These are phyloP conservation scores for Manis pentadactyla DNA, from an alignment of 2,797 vertebrate genomes.

Conservation along the genomic window DNA sequence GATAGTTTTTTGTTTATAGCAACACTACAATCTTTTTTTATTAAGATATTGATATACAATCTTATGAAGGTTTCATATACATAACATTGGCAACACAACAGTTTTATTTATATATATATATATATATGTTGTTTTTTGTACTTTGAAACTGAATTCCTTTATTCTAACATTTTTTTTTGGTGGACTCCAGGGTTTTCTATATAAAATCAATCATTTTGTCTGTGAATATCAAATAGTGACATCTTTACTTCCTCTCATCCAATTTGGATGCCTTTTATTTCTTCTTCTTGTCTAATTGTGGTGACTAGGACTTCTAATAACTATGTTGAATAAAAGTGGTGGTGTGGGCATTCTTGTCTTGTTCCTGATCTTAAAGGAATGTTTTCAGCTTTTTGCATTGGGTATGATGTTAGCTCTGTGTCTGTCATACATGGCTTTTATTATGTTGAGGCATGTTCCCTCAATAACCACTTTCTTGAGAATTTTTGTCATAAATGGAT, in stretches of 20 bases:
- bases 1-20: too few species aligned
- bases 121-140: too few species aligned
- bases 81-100: too few species aligned
- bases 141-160: not conserved
- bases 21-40: too few species aligned
- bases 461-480: not conserved
- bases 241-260: not conserved
- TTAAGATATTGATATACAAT: too few species aligned
- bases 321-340: not conserved
- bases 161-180: not conserved
- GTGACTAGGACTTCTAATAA: not conserved
- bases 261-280: not conserved
- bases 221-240: not conserved
- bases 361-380: not conserved
- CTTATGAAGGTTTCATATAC: too few species aligned
- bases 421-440: not conserved
- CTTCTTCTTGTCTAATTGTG: not conserved
- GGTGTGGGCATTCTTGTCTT: not conserved
- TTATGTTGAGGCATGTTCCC: not conserved
- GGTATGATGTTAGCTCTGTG: not conserved
- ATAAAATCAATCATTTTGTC: not conserved
- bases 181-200: not conserved
- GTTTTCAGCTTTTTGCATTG: not conserved
- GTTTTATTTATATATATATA: too few species aligned
- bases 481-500: not conserved